Evolutionary conservation across 2,113 vertebrate genomes (phyloP), one percentile per base, ranked within the genome.

Genomic region (Elephas maximus): DNA sequence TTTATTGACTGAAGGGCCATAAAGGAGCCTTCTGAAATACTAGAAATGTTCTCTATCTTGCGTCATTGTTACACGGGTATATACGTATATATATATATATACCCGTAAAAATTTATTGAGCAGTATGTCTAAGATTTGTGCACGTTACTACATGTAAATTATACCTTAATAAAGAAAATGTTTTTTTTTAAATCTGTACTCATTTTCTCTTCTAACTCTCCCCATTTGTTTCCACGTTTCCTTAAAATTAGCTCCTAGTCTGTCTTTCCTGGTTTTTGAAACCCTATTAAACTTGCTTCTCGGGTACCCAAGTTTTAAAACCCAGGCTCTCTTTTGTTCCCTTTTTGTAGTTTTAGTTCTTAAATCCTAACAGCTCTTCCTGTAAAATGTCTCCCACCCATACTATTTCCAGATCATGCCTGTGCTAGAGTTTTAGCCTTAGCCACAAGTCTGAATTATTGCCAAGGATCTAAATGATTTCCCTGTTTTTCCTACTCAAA

Each of bases 231-330:
- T 93, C 77, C 2, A 23, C 21, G 14, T 93, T 83, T 81, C 51
- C 74, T 86, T 97, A 82, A 86, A 86, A 57, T 41, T 62, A 57
- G 26, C 24, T 93, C 5, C 45, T 37, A 9, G 21, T 60, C 62
- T 97, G 60, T n/a, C 53, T 84, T 86, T 30, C 57, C 45, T 96
- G 17, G 28, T 45, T 71, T 77, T 82, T 79, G 57, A 83, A 96
- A 93, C 62, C 41, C 26, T 73, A 12, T 84, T 91, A 89, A 88
- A 91, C 51, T 92, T 73, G 44, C 20, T 86, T 94, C 37, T 82
- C 60, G 48, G 28, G 63, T 65, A 37, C 18, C 45, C 30, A 65
- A 6, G 2, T 79, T 71, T 71, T 89, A 84, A 83, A 83, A 48
- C 23, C 23, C 53, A 89, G 41, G 5, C 23, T 28, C 28, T 41